Conservation (phyloP, 2,797 vertebrate species). For the Oreonectes daqikongensis region DNA sequence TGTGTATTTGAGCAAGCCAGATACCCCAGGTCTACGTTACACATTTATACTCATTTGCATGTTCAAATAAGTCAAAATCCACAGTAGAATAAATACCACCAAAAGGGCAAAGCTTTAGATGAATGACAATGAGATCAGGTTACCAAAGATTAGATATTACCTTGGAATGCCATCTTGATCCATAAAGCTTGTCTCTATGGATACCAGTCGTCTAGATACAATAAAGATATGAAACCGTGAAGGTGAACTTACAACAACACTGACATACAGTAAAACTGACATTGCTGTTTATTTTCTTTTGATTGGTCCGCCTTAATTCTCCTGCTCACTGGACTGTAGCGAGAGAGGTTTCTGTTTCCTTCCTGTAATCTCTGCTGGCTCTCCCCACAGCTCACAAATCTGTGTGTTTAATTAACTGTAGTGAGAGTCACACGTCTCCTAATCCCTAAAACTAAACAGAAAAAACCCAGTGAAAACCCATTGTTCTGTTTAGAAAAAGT, state of each 20-base stretch:
- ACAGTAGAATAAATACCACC: constrained; percentile 68
- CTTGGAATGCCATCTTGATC: constrained; percentile 40
- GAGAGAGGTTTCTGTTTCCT: background rate
- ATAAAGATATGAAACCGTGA: constrained; percentile 21
- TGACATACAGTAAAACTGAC: constrained; percentile 9
- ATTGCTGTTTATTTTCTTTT: constrained; percentile 25
- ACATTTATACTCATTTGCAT: constrained; percentile 66
- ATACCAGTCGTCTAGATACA: constrained; percentile 39
- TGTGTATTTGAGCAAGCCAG: constrained; percentile 56
- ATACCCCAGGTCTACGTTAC: constrained; percentile 42
- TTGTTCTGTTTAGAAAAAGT: background rate
- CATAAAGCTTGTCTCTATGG: constrained; percentile 34
- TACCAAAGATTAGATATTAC: constrained; percentile 62
- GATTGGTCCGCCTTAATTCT: background rate
- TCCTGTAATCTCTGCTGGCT: background rate
- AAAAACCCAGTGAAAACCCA: background rate
- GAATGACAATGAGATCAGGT: constrained; percentile 66
- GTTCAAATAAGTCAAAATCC: constrained; percentile 71
- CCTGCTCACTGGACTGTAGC: background rate
- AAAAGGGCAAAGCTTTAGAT: constrained; percentile 66
- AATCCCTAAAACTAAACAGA: background rate
- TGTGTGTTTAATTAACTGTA: background rate
- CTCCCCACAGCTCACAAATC: background rate
- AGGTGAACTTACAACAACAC: constrained; percentile 35
- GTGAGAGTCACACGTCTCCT: no score